These are phyloP conservation scores for Incurvaria masculella DNA, from an alignment of 2,888 invertebrate species.

Conservation along the genomic window DNA sequence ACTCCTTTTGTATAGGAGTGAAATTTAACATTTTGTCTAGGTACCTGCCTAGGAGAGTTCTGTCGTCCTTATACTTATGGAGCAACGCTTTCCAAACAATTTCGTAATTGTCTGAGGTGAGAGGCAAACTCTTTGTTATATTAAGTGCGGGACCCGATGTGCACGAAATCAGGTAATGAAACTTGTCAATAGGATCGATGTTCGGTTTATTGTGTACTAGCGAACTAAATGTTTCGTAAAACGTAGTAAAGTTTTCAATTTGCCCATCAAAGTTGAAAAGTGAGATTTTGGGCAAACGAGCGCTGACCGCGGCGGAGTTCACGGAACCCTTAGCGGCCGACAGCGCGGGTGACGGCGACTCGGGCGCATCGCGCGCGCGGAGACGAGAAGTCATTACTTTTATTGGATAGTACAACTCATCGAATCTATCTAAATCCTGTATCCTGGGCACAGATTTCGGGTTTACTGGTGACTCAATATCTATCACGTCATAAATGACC, in stretches of 20 bases:
- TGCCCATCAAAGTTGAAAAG: neutral
- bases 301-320: too few relatives aligned
- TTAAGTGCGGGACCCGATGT: neutral
- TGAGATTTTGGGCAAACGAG: neutral
- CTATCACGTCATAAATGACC: too few relatives aligned
- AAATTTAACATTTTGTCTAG: constrained; percentile 7
- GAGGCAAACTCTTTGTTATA: neutral
- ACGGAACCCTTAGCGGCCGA: too few relatives aligned
- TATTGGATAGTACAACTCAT: too few relatives aligned
- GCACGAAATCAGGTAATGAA: constrained; percentile 8
- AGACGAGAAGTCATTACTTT: too few relatives aligned
- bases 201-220: constrained; percentile 10
- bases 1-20: neutral
- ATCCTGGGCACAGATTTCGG: too few relatives aligned
- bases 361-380: too few relatives aligned
- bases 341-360: too few relatives aligned
- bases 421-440: too few relatives aligned
- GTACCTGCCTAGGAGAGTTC: constrained; percentile 9
- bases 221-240: constrained; percentile 13
- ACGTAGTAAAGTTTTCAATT: constrained; percentile 8
- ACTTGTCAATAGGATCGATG: constrained; percentile 8
- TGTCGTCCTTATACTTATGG: constrained; percentile 13
- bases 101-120: constrained; percentile 7
- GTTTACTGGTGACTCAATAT: neutral
- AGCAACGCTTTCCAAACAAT: constrained; percentile 13